Conservation (phyloP, 1,140 invertebrate genomes). For the Eciton burchellii region DNA sequence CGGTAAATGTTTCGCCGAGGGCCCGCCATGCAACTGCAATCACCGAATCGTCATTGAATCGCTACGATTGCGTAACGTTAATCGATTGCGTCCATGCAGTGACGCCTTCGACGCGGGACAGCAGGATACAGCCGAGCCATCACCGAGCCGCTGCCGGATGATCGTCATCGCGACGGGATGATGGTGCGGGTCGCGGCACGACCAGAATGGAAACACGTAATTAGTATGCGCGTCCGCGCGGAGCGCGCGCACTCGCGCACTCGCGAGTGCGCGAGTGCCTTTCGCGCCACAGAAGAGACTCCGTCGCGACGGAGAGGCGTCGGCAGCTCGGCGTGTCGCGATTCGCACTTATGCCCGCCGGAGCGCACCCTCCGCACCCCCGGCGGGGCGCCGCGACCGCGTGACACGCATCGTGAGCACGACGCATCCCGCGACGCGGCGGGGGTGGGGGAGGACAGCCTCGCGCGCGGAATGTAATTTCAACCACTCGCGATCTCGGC, state of each 20-base stretch:
- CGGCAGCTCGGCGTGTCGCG: slow-evolving; percentile 79
- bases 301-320: slow-evolving; percentile 56
- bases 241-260: slow-evolving; percentile 78
- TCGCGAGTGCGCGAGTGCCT: slow-evolving; percentile 65
- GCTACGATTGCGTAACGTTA: no score
- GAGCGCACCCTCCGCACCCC: slow-evolving; percentile 74
- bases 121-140: neutral
- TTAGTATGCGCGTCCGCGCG: slow-evolving; percentile 84
- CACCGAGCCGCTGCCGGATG: neutral
- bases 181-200: slow-evolving; percentile 42
- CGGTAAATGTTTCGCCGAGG: no score
- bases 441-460: neutral
- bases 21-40: no score
- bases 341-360: slow-evolving; percentile 84
- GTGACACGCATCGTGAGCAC: slow-evolving; percentile 74
- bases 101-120: neutral
- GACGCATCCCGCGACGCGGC: slow-evolving; percentile 56
- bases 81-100: neutral
- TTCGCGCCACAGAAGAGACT: slow-evolving; percentile 40
- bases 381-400: no score
- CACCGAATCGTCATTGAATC: no score
- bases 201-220: slow-evolving; percentile 83
- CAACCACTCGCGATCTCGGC: neutral
- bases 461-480: slow-evolving; percentile 13
- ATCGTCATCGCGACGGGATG: slow-evolving; percentile 21